Evolutionary conservation across 2,797 vertebrate species (phyloP).

Genomic region (Saguinus oedipus): DNA sequence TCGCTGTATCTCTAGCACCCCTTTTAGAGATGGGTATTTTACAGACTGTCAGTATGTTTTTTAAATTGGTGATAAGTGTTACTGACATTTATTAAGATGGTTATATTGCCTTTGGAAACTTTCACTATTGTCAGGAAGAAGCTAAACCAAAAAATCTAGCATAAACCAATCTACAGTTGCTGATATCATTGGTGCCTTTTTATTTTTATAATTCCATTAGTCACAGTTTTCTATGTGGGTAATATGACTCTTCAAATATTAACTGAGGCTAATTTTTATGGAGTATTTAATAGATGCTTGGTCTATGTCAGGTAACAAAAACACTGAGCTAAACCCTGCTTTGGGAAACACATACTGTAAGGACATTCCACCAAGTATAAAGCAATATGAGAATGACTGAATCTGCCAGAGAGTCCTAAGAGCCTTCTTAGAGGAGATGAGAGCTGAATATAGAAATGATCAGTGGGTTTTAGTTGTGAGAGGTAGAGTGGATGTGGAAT

Average conservation of each 20-base stretch:
- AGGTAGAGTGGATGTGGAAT: background rate
- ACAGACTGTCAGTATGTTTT: background rate
- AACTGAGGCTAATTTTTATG: background rate
- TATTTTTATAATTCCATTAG: slow-evolving; percentile 20
- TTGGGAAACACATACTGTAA: background rate
- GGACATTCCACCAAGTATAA: background rate
- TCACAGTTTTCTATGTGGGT: background rate
- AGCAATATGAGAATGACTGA: background rate
- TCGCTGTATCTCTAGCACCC: background rate
- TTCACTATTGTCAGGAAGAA: background rate
- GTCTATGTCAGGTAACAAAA: background rate
- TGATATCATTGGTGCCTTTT: background rate
- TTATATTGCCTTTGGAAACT: background rate
- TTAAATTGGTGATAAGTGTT: background rate
- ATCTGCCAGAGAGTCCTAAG: background rate
- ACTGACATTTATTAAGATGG: slow-evolving; percentile 11
- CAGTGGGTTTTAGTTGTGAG: background rate
- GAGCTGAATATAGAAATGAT: background rate
- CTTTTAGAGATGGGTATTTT: background rate
- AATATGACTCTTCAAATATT: background rate
- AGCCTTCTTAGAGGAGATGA: background rate
- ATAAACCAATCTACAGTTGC: background rate
- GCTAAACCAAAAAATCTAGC: background rate
- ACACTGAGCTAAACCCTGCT: background rate
- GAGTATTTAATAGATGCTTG: slow-evolving; percentile 12